These are phyloP conservation scores for Pedetes capensis DNA, from an alignment of 2,113 vertebrate species.

Conservation along the genomic window DNA sequence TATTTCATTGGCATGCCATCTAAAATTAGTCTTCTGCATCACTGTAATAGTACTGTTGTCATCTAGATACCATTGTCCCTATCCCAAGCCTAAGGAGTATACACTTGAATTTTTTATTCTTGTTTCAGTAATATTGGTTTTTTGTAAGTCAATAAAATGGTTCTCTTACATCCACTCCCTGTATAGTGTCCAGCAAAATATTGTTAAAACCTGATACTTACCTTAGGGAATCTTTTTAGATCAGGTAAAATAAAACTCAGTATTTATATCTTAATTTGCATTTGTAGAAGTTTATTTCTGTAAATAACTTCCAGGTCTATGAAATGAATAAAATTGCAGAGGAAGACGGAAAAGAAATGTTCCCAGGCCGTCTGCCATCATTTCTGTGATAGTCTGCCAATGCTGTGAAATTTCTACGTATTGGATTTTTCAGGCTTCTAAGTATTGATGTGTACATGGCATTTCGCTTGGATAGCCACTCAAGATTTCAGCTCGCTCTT, in stretches of 20 bases:
- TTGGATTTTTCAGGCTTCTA: background rate
- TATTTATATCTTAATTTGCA: slow-evolving; percentile 36
- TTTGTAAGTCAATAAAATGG: background rate
- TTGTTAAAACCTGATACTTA: background rate
- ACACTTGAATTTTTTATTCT: background rate
- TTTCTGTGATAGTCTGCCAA: background rate
- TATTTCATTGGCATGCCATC: background rate
- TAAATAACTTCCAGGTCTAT: background rate
- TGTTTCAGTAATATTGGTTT: background rate
- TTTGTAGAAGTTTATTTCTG: background rate
- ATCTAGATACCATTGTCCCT: background rate
- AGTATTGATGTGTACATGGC: background rate
- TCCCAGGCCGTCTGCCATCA: background rate
- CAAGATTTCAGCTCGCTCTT: background rate
- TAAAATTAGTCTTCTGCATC: background rate
- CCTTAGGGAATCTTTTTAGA: background rate
- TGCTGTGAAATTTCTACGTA: background rate
- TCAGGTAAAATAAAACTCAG: background rate
- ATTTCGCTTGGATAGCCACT: background rate
- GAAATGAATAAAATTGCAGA: background rate
- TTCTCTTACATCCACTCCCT: background rate
- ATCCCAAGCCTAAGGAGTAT: background rate
- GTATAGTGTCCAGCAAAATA: background rate
- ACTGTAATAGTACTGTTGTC: too few species aligned
- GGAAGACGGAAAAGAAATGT: background rate